Evolutionary conservation across 2,797 vertebrate genomes (phyloP), one percentile per base, ranked within the genome.

Genomic region (Loriculus beryllinus): DNA sequence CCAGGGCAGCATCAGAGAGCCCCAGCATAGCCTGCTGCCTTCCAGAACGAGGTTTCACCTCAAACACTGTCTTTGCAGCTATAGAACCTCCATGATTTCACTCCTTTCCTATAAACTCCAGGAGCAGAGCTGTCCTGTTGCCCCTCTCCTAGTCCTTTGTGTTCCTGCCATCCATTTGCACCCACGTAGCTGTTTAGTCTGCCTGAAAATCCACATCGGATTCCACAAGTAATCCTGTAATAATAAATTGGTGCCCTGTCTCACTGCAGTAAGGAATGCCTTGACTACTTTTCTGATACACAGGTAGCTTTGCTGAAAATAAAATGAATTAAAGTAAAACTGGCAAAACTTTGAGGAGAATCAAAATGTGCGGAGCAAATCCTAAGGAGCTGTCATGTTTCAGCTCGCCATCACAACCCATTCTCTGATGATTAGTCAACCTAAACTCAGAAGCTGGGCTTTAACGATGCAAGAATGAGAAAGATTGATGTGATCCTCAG

Each of bases 1-100:
- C 86, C 42, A 14, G 96, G 94, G 96, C 96, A 96, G 74, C 45
- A 17, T 14, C 35, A 9, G 45, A 68, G 76, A 43, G 52, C 15
- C 39, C 67, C 77, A 59, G 52, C 42, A 2, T 9, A 42, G 47
- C 8, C 9, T 48, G 25, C 23, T 89, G 57, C 65, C 60, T 86
- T 78, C 57, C 62, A 7, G 26, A 67, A 59, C 4, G 54, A 49
- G 40, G 39, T 35, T 60, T 62, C 78, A 42, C 37, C 72, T 29
- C 42, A 49, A 33, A 25, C 19, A 3, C 12, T 19, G 19, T 20
- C 68, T 77, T 45, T 3, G 28, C 54, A n/a, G 19, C 31, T 25
- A 11, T 8, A 14, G 35, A 78, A 60, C 22, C 35, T 9, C 21
- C 15, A 1, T 7, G 10, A 15, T 11, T 81, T 60, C 56, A 25